A percentile compares a stretch with the other conserved stretches of the same genome.
phyloP scores from a whole-genome alignment of 2,797 vertebrate species.

The Orestias chungarensis region DNA sequence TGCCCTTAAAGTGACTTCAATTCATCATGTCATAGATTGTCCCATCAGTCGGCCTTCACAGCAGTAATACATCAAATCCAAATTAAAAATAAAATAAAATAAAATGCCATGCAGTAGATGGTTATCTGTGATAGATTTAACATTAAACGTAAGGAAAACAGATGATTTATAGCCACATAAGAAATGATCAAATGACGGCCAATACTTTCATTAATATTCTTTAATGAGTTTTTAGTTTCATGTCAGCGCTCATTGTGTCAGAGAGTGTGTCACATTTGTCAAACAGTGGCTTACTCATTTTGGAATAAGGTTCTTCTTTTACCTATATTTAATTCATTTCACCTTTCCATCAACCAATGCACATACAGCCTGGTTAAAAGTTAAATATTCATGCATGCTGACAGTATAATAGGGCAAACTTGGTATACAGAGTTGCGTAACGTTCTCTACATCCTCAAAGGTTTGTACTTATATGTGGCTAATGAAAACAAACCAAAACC shows the following conservation, averaged over 20 bases:
- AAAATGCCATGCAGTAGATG: background rate
- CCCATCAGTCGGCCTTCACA: slow-evolving; percentile 11
- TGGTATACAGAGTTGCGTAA: background rate
- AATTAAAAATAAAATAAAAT: slow-evolving; percentile 6
- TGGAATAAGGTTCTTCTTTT: slow-evolving; percentile 44
- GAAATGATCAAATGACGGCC: slow-evolving; percentile 54
- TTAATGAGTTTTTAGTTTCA: slow-evolving; percentile 65
- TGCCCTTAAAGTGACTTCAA: slow-evolving; percentile 51
- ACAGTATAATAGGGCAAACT: slow-evolving; percentile 9
- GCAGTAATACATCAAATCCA: slow-evolving; percentile 20
- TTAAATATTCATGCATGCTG: slow-evolving; percentile 14
- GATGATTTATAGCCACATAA: slow-evolving; percentile 58
- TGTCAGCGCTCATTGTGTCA: slow-evolving; percentile 58
- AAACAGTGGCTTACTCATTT: slow-evolving; percentile 54
- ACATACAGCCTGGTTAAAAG: slow-evolving; percentile 33
- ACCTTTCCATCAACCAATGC: slow-evolving; percentile 32
- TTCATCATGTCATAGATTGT: background rate
- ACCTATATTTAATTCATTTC: slow-evolving; percentile 61
- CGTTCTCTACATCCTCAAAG: background rate
- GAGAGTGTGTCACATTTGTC: slow-evolving; percentile 48
- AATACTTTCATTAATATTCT: slow-evolving; percentile 62
- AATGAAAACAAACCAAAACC: slow-evolving; percentile 4
- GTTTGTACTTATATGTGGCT: slow-evolving; percentile 4
- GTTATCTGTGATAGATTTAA: slow-evolving; percentile 17
- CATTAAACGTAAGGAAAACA: slow-evolving; percentile 42